Conservation (phyloP, 2,888 invertebrate species). For the Chironomus tentans region DNA sequence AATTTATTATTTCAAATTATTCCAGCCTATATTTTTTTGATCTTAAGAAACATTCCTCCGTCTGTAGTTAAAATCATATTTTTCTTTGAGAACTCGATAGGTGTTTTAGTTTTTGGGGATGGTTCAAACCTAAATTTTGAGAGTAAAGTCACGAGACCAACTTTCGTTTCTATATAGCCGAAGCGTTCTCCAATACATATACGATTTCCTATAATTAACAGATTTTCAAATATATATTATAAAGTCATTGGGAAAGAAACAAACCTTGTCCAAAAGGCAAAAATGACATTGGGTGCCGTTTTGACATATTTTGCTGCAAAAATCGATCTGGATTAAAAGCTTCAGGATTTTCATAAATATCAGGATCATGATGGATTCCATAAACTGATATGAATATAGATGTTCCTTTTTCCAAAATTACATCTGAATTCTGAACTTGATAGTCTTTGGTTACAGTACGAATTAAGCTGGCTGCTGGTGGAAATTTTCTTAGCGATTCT, state of each 20-base stretch:
- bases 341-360: conserved; percentile 10
- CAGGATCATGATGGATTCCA: conserved; percentile 20
- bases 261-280: conserved; percentile 7
- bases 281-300: conserved; percentile 15
- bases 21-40: not conserved
- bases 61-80: conserved; percentile 9
- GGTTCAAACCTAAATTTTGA: conserved; percentile 11
- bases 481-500: conserved; percentile 21
- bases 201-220: not conserved
- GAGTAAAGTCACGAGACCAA: conserved; percentile 13
- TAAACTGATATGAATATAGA: not conserved
- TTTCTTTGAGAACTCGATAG: not conserved
- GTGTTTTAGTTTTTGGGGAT: conserved; percentile 13
- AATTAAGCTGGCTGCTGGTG: conserved; percentile 19
- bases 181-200: conserved; percentile 16
- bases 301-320: not conserved
- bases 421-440: not conserved
- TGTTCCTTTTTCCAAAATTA: conserved; percentile 1
- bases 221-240: not conserved
- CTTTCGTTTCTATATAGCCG: conserved; percentile 13
- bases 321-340: conserved; percentile 12
- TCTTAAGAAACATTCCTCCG: conserved; percentile 9
- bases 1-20: too few relatives aligned
- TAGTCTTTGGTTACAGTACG: conserved; percentile 9
- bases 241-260: too few relatives aligned